phyloP scores from a whole-genome alignment of 2,888 invertebrate genomes.

The Tipula vernalis region DNA sequence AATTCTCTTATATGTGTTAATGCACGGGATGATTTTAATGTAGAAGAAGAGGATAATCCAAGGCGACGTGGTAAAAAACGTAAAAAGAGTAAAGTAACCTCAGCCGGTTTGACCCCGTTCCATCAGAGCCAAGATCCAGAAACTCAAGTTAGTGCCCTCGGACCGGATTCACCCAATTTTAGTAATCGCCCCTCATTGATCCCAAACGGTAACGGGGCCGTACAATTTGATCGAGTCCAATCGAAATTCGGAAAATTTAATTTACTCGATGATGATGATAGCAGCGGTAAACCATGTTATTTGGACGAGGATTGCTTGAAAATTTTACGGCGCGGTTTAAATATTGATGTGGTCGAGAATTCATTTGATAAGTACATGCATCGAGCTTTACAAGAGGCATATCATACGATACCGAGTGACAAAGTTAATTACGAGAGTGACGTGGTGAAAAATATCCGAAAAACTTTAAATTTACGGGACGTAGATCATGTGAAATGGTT shows the following conservation, averaged over 20 bases:
- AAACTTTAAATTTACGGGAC: conserved; percentile 38
- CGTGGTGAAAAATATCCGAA: conserved; percentile 14
- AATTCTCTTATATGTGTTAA: conserved; percentile 26
- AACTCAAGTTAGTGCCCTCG: conserved; percentile 53
- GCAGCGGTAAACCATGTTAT: conserved; percentile 24
- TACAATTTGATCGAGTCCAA: conserved; percentile 26
- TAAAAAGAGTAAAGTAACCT: conserved; percentile 28
- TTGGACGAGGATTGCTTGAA: conserved; percentile 32
- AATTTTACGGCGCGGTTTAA: conserved; percentile 29
- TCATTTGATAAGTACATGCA: conserved; percentile 32
- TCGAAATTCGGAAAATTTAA: conserved; percentile 24
- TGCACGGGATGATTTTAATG: conserved; percentile 24
- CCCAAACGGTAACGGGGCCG: conserved; percentile 33
- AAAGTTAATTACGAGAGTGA: conserved; percentile 15
- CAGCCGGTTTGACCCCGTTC: conserved; percentile 19
- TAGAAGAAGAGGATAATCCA: conserved; percentile 30
- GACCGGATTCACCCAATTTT: conserved; percentile 52
- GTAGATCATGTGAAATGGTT: conserved; percentile 46
- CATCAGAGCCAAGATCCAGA: conserved; percentile 47
- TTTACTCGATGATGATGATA: background rate
- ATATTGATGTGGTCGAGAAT: conserved; percentile 32
- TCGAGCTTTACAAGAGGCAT: conserved; percentile 30
- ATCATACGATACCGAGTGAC: conserved; percentile 26
- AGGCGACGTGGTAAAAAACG: conserved; percentile 47
- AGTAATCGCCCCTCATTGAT: conserved; percentile 53